Evolutionary conservation across 2,888 invertebrate species (phyloP), one percentile per base, ranked within the genome.

Genomic region (Ariolimax columbianus): DNA sequence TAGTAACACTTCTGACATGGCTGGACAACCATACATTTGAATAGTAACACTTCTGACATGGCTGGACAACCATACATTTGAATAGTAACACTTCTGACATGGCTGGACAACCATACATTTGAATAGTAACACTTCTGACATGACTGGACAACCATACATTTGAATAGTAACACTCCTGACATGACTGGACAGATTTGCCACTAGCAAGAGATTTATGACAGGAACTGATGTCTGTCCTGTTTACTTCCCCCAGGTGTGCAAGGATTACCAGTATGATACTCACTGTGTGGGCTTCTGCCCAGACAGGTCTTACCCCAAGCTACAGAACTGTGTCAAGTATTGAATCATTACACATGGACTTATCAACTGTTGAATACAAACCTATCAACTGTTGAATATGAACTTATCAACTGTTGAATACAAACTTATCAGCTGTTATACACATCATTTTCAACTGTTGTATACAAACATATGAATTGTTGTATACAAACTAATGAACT

Each of bases 231-330:
- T 59, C 14, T 66, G 19, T 73, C 2, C 6, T 73, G 11, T 75
- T 0, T 19, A 14, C 70, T 30, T 70, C 17, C 33, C 89, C 73
- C 88, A 91, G 91, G 87, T 89, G 84, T 91, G 91, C 79, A 90
- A 89, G 82, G 89, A 91, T 86, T 91, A 89, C 86, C 85, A 88
- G 72, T 87, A 88, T 66, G 87, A 88, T 23, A 83, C 79, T 33
- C 51, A 77, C n/a, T 91, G 91, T 88, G 87, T 90, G 17, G 82
- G 88, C 0, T 87, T 88, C 72, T 91, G 91, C 83, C 91, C 91
- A 0, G 86, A 86, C 68, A 86, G 84, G 70, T 87, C 88, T 17
- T 90, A 90, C 73, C 87, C 89, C 0, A 81, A 88, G 26, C 86
- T 85, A 19, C 89, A 89, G 68, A 86, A 88, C 14, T 91, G 91